Percentiles rank a stretch among this genome's conserved stretches.
Conservation (phyloP, 2,888 invertebrate genomes). For the Hirtodrosophila trivittata region DNA sequence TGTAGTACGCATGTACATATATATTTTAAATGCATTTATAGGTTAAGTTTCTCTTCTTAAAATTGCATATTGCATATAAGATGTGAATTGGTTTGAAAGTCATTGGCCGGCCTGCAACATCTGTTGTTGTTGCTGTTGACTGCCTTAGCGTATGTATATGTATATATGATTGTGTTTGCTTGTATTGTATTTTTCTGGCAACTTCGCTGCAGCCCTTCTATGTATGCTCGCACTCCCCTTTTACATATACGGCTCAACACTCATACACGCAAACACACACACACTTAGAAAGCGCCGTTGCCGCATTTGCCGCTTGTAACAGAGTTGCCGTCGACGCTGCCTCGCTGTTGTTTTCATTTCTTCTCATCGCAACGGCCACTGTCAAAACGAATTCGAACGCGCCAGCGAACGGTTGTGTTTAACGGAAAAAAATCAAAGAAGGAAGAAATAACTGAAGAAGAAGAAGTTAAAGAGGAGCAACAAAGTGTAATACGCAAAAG, state of each 20-base stretch:
- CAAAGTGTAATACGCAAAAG: conserved; percentile 56
- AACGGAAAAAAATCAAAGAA: conserved; percentile 42
- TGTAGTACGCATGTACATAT: conserved; percentile 5
- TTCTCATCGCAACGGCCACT: conserved; percentile 39
- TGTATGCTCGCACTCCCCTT: conserved; percentile 36
- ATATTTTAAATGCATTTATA: conserved; percentile 6
- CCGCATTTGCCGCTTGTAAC: conserved; percentile 35
- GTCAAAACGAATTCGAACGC: conserved; percentile 75
- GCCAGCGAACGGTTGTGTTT: conserved; percentile 69
- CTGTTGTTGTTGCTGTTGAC: conserved; percentile 37
- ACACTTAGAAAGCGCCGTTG: conserved; percentile 3
- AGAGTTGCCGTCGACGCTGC: conserved; percentile 19
- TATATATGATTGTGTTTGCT: conserved; percentile 27
- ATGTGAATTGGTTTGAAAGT: conserved; percentile 23
- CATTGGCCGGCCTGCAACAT: conserved; percentile 50
- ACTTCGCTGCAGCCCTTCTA: conserved; percentile 40
- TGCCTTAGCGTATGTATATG: conserved; percentile 10
- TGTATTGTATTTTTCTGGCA: conserved; percentile 53
- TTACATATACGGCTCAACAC: conserved; percentile 9
- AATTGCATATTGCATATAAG: conserved; percentile 21
- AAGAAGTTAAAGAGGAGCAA: conserved; percentile 33
- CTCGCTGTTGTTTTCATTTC: conserved; percentile 54
- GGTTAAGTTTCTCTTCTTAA: conserved; percentile 28
- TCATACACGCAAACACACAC: conserved; percentile 1
- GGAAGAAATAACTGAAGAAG: conserved; percentile 23